Base-by-base conservation (phyloP, 1,140 invertebrate genomes). In the Drosophila guanche region DNA sequence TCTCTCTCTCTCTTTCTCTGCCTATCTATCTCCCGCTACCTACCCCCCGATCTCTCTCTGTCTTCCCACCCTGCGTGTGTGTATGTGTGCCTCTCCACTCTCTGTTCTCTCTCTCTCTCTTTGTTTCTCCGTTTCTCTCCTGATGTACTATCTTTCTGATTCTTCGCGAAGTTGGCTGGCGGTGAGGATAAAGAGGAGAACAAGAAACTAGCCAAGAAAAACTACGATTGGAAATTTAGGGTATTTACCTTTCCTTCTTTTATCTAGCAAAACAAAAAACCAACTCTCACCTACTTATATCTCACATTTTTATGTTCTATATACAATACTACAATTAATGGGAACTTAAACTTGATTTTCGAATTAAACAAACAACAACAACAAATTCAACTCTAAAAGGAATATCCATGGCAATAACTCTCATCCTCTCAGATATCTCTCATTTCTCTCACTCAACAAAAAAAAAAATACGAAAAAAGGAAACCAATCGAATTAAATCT, bases 221-320 rank as follows among this genome's bases (percentile, higher is more conserved):
- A 94, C 83, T 94, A 95, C 93, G 95, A 95, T 92, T 95, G 95
- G 95, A 95, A 95, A 94, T 95, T 95, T 94, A 94, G 95, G 95
- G 95, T 95, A 95, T 93, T 90, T 90, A 90, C 72, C 59, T 68
- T 56, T 73, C 37, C 67, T 60, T 72, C 43, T 53, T 57, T 71
- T 47, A 52, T 51, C 46, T 48, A 73, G 45, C 63, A 68, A 45
- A 37, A 43, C 48, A 47, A 67, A 59, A 50, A 72, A 40, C 61
- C 25, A 70, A 71, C 66, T 57, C 59, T 70, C 54, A 41, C 51
- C 43, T 23, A 48, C 20, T 23, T 16, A 40, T 47, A 27, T 86
- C 79, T 77, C 79, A 62, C 57, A 86, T 83, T 63, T 42, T 68
- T 51, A 68, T 68, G 25, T 42, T 42, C 42, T 65, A 29, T 43